Conservation (phyloP, 1,140 invertebrate genomes). For the Galendromus occidentalis region DNA sequence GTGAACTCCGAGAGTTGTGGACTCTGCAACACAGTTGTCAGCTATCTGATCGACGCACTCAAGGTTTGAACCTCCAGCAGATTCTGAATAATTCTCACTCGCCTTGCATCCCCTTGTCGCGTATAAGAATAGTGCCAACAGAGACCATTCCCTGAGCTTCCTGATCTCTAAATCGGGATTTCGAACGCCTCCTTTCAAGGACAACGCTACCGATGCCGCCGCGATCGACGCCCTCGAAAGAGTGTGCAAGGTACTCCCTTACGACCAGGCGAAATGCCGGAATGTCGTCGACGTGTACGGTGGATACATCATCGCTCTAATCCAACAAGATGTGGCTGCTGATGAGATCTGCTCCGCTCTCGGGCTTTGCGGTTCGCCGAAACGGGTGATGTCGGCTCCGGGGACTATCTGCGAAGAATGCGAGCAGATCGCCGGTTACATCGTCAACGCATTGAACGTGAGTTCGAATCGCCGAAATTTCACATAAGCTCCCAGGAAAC, state of each 20-base stretch:
- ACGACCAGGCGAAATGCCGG: background rate
- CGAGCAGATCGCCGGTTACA: background rate
- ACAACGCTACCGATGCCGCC: background rate
- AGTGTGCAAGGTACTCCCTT: background rate
- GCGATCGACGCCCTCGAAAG: background rate
- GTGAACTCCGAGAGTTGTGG: too few relatives aligned
- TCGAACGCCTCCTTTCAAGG: too few relatives aligned
- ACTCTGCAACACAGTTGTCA: too few relatives aligned
- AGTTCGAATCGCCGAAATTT: background rate
- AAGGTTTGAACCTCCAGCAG: too few relatives aligned
- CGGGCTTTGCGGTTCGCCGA: background rate
- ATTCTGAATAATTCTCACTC: too few relatives aligned
- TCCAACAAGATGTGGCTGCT: background rate
- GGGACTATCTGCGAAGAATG: background rate
- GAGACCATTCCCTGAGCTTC: too few relatives aligned
- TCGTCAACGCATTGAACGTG: background rate
- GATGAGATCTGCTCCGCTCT: background rate
- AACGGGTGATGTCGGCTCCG: too few relatives aligned
- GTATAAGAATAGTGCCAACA: too few relatives aligned
- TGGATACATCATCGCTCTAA: background rate
- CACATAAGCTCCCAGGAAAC: background rate
- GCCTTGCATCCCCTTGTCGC: too few relatives aligned
- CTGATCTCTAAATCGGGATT: too few relatives aligned
- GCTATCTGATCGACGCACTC: too few relatives aligned
- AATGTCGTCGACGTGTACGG: background rate